Evolutionary conservation across 2,113 vertebrate genomes (phyloP).

Genomic region (Sakesphorus luctuosus): DNA sequence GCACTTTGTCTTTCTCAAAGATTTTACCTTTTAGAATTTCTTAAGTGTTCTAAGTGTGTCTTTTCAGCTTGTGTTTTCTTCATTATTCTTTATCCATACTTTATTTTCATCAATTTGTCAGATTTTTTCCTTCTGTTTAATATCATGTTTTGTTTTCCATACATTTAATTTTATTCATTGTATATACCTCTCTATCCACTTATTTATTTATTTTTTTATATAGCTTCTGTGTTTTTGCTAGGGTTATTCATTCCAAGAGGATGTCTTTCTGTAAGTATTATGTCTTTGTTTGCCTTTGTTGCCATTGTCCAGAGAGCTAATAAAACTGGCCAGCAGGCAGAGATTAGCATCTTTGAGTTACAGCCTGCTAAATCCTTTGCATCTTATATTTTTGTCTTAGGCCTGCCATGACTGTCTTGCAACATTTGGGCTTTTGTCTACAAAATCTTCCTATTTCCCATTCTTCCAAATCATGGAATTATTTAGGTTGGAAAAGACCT

Average conservation of each 20-base stretch:
- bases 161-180: not conserved
- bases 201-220: not conserved
- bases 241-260: not conserved
- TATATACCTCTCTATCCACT: not conserved
- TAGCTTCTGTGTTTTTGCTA: not conserved
- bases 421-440: not conserved
- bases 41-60: not conserved
- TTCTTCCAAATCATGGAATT: not conserved
- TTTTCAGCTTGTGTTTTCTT: not conserved
- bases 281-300: not conserved
- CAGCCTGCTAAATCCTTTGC: not conserved
- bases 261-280: not conserved
- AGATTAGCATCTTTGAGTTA: not conserved
- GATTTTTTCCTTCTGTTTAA: not conserved
- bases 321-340: not conserved
- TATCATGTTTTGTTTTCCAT: not conserved
- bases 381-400: not conserved
- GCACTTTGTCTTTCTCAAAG: not conserved
- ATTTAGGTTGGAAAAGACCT: not conserved
- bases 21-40: not conserved
- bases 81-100: not conserved
- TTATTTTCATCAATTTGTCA: not conserved
- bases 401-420: not conserved
- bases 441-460: not conserved
- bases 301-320: not conserved